phyloP scores from a whole-genome alignment of 2,888 invertebrate genomes.

The Dynastes tityus region DNA sequence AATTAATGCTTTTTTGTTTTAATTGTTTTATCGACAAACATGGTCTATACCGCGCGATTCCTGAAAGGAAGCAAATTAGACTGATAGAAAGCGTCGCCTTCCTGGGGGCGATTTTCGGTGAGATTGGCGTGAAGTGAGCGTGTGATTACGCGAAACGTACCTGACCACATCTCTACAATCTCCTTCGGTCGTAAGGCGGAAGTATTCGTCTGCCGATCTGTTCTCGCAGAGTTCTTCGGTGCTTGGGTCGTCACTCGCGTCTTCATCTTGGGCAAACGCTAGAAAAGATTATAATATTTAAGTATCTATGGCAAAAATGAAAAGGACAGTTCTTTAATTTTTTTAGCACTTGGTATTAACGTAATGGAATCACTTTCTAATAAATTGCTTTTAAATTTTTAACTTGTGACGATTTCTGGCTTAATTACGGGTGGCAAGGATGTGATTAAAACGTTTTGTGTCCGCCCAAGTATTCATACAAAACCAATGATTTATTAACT shows the following conservation, averaged over 20 bases:
- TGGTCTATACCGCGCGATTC: background rate
- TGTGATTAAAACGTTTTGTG: too few species aligned
- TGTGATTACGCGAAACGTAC: constrained; percentile 71
- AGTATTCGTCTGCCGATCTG: constrained; percentile 93
- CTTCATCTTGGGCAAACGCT: constrained; percentile 80
- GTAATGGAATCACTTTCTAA: too few species aligned
- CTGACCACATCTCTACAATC: constrained; percentile 96
- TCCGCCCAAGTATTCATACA: too few species aligned
- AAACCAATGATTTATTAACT: too few species aligned
- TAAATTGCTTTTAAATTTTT: too few species aligned
- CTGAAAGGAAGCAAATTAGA: constrained; percentile 43
- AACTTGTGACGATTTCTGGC: too few species aligned
- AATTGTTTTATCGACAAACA: background rate
- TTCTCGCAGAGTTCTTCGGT: constrained; percentile 91
- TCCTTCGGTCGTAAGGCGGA: constrained; percentile 86
- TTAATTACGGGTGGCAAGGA: too few species aligned
- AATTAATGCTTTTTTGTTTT: background rate
- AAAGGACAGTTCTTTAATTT: too few species aligned
- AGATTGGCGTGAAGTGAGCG: constrained; percentile 5
- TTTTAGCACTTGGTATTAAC: too few species aligned
- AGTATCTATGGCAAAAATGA: too few species aligned
- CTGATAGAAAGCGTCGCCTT: constrained; percentile 21
- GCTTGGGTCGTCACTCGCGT: constrained; percentile 74
- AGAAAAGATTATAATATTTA: constrained; percentile 46
- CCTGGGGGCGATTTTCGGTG: background rate